Conservation (phyloP, 2,113 vertebrate genomes). For the Rana temporaria region DNA sequence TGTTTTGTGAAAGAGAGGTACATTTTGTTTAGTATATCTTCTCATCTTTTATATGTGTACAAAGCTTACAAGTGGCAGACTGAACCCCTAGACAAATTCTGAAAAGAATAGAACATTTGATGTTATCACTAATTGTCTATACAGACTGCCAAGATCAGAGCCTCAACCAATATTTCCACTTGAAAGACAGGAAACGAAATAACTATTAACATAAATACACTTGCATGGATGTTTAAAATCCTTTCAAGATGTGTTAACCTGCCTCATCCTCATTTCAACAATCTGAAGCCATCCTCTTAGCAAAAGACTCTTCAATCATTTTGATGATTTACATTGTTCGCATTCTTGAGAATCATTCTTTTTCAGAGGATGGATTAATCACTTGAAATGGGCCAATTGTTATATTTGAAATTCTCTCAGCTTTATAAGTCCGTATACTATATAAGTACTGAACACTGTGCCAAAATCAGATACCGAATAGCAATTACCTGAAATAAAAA, state of each 20-base stretch:
- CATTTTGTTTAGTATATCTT: conserved; percentile 20
- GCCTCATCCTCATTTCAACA: conserved; percentile 59
- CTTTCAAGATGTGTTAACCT: conserved; percentile 60
- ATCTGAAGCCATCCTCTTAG: conserved; percentile 58
- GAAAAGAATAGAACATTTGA: conserved; percentile 64
- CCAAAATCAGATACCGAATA: conserved; percentile 49
- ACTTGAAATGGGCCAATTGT: conserved; percentile 46
- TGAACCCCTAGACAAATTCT: conserved; percentile 60
- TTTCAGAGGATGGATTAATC: conserved; percentile 63
- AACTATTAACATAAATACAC: conserved; percentile 58
- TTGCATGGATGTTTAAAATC: conserved; percentile 59
- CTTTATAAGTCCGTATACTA: conserved; percentile 56
- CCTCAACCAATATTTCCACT: conserved; percentile 63
- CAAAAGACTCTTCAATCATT: conserved; percentile 58
- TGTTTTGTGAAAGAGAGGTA: not conserved
- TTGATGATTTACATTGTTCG: conserved; percentile 63
- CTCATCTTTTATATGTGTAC: conserved; percentile 53
- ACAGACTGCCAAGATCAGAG: conserved; percentile 52
- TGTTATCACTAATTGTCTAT: conserved; percentile 67
- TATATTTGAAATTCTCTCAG: conserved; percentile 55
- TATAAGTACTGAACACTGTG: conserved; percentile 14
- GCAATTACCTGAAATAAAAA: conserved; percentile 55
- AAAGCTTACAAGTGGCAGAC: conserved; percentile 55
- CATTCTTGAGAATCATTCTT: conserved; percentile 59
- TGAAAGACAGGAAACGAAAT: conserved; percentile 61